Conservation (phyloP, 2,888 invertebrate species). For the Eupithecia inturbata region DNA sequence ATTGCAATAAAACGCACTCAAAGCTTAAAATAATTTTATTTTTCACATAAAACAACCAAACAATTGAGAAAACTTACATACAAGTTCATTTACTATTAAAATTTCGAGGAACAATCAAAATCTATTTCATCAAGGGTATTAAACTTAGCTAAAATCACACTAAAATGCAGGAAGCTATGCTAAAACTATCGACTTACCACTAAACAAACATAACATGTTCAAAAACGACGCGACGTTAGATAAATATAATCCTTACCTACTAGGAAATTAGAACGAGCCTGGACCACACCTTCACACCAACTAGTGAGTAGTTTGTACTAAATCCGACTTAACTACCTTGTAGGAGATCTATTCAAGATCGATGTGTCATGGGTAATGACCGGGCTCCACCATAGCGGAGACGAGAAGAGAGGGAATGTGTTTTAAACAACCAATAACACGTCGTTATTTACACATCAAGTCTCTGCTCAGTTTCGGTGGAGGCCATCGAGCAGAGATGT, state of each 20-base stretch:
- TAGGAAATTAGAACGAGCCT: neutral
- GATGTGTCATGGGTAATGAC: neutral
- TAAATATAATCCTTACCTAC: neutral
- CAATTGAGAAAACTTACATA: slow-evolving; percentile 25
- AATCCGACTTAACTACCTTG: neutral
- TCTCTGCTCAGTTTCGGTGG: too few relatives aligned
- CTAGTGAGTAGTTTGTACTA: neutral
- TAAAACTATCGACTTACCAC: slow-evolving; percentile 5
- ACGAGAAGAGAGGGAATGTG: too few relatives aligned
- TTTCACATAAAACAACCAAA: slow-evolving; percentile 27
- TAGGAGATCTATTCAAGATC: neutral
- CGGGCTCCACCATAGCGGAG: neutral
- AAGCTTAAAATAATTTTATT: slow-evolving; percentile 18
- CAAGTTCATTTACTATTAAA: slow-evolving; percentile 20
- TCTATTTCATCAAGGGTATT: slow-evolving; percentile 11
- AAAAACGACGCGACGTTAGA: slow-evolving; percentile 8
- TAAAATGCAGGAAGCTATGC: slow-evolving; percentile 6
- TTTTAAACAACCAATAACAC: too few relatives aligned
- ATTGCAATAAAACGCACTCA: slow-evolving; percentile 5
- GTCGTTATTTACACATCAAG: too few relatives aligned
- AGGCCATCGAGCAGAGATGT: too few relatives aligned
- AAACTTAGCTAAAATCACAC: slow-evolving; percentile 7
- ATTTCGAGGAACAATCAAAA: slow-evolving; percentile 16
- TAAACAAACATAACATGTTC: slow-evolving; percentile 2
- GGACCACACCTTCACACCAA: neutral